A percentile compares a stretch with the other conserved stretches of the same genome.
These are phyloP conservation scores for Sinosuthora webbiana DNA, from an alignment of 2,113 vertebrate species.

Conservation along the genomic window DNA sequence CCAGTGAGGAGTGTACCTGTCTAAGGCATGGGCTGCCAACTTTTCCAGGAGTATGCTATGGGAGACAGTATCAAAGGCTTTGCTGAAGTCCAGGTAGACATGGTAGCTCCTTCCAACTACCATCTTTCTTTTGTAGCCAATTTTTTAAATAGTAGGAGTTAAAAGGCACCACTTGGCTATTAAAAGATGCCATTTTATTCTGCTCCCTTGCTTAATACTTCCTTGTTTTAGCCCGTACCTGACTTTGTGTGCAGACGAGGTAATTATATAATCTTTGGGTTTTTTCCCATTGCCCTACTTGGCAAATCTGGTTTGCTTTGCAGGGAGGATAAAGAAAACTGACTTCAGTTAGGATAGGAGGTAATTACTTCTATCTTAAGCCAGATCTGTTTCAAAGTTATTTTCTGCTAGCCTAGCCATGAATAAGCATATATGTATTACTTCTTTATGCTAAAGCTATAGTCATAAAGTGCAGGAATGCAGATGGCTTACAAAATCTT, in stretches of 20 bases:
- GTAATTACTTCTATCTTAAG: not conserved
- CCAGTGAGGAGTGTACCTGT: not conserved
- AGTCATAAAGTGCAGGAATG: too few species aligned
- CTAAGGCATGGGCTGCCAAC: not conserved
- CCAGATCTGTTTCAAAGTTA: not conserved
- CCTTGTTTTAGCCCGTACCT: not conserved
- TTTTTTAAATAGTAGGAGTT: not conserved
- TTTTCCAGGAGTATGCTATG: not conserved
- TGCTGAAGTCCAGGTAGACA: not conserved
- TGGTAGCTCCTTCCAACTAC: not conserved
- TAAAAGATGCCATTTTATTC: not conserved
- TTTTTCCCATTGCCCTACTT: not conserved
- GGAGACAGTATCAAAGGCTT: not conserved
- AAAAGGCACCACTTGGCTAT: not conserved
- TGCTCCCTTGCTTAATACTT: not conserved
- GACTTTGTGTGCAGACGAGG: not conserved
- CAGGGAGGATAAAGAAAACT: not conserved
- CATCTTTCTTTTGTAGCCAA: not conserved
- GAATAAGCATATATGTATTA: not conserved
- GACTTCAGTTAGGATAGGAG: not conserved
- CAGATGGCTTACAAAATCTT: too few species aligned
- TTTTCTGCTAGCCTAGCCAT: not conserved
- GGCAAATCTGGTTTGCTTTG: not conserved
- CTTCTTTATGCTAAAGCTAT: not conserved
- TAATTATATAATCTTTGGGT: not conserved